Evolutionary conservation across 2,797 vertebrate genomes (phyloP).

Genomic region (Crenuchus spilurus): DNA sequence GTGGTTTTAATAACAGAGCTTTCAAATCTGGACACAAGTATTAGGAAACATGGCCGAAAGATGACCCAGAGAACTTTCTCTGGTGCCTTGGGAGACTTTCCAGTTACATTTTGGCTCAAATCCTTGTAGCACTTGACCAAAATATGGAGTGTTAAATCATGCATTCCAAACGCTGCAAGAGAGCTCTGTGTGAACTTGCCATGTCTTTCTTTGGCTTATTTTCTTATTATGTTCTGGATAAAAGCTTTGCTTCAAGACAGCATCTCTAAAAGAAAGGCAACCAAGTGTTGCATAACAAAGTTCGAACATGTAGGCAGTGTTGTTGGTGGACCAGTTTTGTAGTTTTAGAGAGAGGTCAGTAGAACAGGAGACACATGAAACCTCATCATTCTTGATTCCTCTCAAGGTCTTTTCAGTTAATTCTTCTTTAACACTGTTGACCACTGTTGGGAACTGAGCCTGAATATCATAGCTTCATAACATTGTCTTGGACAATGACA

Average conservation of each 20-base stretch:
- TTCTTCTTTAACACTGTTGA: neutral
- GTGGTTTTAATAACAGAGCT: neutral
- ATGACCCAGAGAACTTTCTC: neutral
- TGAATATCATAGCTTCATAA: too few relatives aligned
- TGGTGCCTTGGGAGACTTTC: neutral
- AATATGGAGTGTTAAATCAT: slow-evolving; percentile 14
- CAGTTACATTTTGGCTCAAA: neutral
- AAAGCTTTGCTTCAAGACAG: neutral
- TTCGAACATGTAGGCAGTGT: neutral
- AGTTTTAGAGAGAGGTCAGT: neutral
- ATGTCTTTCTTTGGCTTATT: neutral
- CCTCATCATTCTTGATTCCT: neutral
- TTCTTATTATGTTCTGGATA: slow-evolving; percentile 1
- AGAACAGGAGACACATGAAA: neutral
- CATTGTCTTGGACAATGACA: too few relatives aligned
- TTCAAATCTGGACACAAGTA: neutral
- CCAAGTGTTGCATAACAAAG: slow-evolving; percentile 18
- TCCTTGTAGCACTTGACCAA: neutral
- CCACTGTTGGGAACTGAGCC: too few relatives aligned
- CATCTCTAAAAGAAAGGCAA: neutral
- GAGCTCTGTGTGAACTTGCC: neutral
- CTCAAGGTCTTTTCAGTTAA: neutral
- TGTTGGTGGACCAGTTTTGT: neutral
- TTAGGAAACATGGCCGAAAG: neutral
- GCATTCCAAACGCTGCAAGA: neutral